These are phyloP conservation scores for Phaethon lepturus DNA, from an alignment of 2,113 vertebrate genomes.

Conservation along the genomic window DNA sequence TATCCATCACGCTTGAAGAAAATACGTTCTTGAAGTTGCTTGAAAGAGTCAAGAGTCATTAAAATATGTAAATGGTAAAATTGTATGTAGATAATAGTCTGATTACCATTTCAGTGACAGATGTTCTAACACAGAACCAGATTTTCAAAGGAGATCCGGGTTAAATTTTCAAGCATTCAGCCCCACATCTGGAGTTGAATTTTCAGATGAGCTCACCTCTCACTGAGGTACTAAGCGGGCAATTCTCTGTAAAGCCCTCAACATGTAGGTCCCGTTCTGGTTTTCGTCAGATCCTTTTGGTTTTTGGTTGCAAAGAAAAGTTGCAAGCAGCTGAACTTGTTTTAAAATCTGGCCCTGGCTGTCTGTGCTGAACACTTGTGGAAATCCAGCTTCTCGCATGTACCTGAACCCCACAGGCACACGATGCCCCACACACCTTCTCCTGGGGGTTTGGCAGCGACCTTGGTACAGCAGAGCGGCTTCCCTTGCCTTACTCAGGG, in stretches of 20 bases:
- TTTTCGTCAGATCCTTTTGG: neutral
- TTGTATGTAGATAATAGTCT: slow-evolving; percentile 60
- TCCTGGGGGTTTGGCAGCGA: neutral
- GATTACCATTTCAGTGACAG: slow-evolving; percentile 68
- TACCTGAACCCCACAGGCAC: neutral
- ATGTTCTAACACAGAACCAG: slow-evolving; percentile 67
- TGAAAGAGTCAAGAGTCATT: slow-evolving; percentile 69
- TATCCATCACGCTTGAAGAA: slow-evolving; percentile 1
- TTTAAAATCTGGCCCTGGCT: neutral
- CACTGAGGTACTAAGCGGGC: slow-evolving; percentile 17
- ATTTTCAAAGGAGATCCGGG: slow-evolving; percentile 72
- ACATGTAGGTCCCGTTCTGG: neutral
- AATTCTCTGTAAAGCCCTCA: slow-evolving; percentile 3
- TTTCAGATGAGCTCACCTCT: slow-evolving; percentile 63
- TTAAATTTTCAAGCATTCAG: slow-evolving; percentile 70
- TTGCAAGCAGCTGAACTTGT: neutral
- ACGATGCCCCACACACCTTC: fast-evolving
- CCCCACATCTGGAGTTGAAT: slow-evolving; percentile 70
- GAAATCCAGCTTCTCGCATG: neutral
- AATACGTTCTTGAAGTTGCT: slow-evolving; percentile 5
- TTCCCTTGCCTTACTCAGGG: neutral
- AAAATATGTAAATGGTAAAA: slow-evolving; percentile 68
- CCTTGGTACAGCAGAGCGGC: neutral
- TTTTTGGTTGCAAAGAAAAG: neutral
- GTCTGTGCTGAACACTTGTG: neutral